phyloP scores from a whole-genome alignment of 2,888 invertebrate species.

The Caenorhabditis parvicauda region DNA sequence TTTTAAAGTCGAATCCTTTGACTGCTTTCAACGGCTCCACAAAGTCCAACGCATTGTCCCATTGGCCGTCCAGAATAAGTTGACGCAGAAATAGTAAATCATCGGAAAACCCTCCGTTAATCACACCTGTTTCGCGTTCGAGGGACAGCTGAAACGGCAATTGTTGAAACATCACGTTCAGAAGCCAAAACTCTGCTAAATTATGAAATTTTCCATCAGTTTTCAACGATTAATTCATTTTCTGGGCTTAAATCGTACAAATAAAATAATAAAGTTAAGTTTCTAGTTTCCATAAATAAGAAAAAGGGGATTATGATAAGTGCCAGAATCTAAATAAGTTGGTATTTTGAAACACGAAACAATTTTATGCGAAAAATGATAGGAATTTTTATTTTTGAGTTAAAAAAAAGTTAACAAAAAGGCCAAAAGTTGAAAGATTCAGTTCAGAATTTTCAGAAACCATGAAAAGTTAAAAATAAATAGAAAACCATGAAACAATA shows the following conservation, averaged over 20 bases:
- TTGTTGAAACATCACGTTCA: neutral
- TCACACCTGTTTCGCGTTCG: slow-evolving; percentile 90
- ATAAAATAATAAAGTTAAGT: neutral
- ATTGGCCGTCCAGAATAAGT: slow-evolving; percentile 89
- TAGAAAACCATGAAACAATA: neutral
- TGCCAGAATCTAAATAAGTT: too few species aligned
- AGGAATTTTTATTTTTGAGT: neutral
- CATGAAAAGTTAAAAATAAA: neutral
- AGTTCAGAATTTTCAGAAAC: neutral
- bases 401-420: neutral
- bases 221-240: neutral
- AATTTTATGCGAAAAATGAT: slow-evolving; percentile 3
- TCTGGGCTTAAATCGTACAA: neutral
- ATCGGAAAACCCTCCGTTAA: slow-evolving; percentile 87
- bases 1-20: slow-evolving; percentile 73
- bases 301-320: neutral
- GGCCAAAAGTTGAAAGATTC: neutral
- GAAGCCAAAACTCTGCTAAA: neutral
- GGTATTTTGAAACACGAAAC: too few species aligned
- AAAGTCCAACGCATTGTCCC: slow-evolving; percentile 95
- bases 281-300: neutral
- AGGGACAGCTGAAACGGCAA: slow-evolving; percentile 65
- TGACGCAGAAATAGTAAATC: slow-evolving; percentile 81
- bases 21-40: slow-evolving; percentile 81
- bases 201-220: neutral